Base-by-base conservation (phyloP, 2,888 invertebrate genomes). In the Eretmocerus hayati region DNA sequence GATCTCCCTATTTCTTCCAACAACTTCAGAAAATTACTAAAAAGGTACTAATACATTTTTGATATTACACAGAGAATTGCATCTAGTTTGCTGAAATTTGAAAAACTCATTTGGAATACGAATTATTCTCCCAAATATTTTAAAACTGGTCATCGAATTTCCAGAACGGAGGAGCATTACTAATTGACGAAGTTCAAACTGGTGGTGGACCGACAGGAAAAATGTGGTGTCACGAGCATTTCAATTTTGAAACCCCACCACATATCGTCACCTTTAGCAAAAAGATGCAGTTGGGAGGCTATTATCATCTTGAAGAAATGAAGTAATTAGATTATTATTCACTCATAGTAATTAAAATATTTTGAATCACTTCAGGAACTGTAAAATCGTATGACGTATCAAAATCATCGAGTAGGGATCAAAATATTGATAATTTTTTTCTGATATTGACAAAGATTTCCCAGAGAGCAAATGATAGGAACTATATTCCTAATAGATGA, bases 111-210 rank as follows among this genome's bases (percentile, higher is more conserved):
- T n/a, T 6, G 35, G 5, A 15, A 35, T 35, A 15, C 9, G 9
- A 13, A 35, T 13, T 35, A 15, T 35, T 15, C 35, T 11, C 15
- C 5, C 5, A 35, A 35, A 35, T n/a, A 35, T 35, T 35, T 35
- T 2, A 15, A 35, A n/a, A 3, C 30, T 9, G 30, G 8, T 35
- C 18, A 6, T 15, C 2, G 21, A 37, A 37, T 37, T 20, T 33
- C 37, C 64, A 86, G 80, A 75, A 85, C 61, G 84, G 84, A 4
- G 80, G 83, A 2, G 88, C 87, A 2, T 76, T 94, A 18, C 78
- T 97, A 44, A 81, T 97, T 2, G 97, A 99, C 72, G 99, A 99
- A 74, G 97, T 99, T 1, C 97, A 99, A 76, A 99, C 97, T 0
- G 97, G 97, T 1, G 89, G 94, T 50, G 97, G 97, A 0, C 84